phyloP scores from a whole-genome alignment of 2,888 invertebrate species.

The Lepidocyrtoides sp. region DNA sequence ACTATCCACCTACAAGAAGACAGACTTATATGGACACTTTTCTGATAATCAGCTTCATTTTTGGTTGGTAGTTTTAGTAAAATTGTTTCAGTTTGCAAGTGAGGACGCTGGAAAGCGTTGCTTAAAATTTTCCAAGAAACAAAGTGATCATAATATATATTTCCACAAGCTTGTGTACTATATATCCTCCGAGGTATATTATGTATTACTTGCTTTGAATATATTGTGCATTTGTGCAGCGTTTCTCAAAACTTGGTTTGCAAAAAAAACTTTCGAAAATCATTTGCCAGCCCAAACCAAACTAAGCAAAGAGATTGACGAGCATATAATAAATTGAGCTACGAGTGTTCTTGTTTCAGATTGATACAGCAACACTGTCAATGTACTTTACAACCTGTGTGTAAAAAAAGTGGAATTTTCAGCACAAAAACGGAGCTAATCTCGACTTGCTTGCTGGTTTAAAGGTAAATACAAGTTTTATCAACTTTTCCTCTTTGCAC shows the following conservation, averaged over 20 bases:
- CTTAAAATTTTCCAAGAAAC: no score
- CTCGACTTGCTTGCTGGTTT: background rate
- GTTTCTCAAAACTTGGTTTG: background rate
- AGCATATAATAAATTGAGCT: background rate
- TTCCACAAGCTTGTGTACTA: no score
- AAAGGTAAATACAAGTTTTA: background rate
- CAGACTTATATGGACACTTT: background rate
- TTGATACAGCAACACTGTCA: background rate
- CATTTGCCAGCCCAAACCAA: background rate
- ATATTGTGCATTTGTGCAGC: background rate
- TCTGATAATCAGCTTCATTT: background rate
- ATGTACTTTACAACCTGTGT: background rate
- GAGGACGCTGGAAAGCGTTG: background rate
- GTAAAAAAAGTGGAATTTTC: background rate
- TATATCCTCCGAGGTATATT: no score
- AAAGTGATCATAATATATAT: no score
- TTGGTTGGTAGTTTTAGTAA: background rate
- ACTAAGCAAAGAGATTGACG: background rate
- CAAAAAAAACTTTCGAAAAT: slow-evolving; percentile 5
- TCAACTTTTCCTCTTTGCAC: no score
- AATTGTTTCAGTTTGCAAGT: slow-evolving; percentile 5
- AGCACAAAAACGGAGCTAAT: background rate
- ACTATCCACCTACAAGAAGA: background rate
- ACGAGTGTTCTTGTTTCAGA: background rate
- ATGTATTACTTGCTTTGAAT: background rate